Evolutionary conservation across 2,797 vertebrate species (phyloP).

Genomic region (Eospalax fontanierii): DNA sequence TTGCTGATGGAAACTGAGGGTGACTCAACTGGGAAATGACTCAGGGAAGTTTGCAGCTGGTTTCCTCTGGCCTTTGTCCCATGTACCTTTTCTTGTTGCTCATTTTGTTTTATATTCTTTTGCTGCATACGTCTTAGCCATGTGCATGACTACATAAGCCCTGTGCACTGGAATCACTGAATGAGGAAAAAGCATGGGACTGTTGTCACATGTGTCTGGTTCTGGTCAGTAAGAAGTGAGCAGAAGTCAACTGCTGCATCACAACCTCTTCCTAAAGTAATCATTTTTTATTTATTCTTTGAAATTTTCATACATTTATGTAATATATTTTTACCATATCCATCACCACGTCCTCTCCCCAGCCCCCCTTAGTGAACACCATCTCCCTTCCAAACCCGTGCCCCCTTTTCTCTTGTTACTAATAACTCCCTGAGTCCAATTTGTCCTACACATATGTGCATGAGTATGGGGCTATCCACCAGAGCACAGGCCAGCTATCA

Average conservation of each 20-base stretch:
- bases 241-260: not conserved
- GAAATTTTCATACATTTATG: not conserved
- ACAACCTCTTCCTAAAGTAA: not conserved
- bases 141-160: not conserved
- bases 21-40: not conserved
- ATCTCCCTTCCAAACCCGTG: not conserved
- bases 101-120: constrained; percentile 16
- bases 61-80: not conserved
- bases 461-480: no score
- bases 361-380: not conserved
- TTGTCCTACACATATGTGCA: not conserved
- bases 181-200: not conserved
- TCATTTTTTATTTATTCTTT: not conserved
- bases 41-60: not conserved
- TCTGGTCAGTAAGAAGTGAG: not conserved
- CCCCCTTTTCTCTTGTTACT: not conserved
- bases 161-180: not conserved
- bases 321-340: not conserved
- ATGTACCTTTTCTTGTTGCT: not conserved
- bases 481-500: not conserved
- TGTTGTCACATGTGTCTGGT: not conserved
- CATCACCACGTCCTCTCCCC: not conserved
- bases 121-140: not conserved
- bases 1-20: not conserved
- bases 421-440: not conserved